Evolutionary conservation across 2,113 vertebrate species (phyloP), one percentile per base, ranked within the genome.

Genomic region (Calonectris borealis): DNA sequence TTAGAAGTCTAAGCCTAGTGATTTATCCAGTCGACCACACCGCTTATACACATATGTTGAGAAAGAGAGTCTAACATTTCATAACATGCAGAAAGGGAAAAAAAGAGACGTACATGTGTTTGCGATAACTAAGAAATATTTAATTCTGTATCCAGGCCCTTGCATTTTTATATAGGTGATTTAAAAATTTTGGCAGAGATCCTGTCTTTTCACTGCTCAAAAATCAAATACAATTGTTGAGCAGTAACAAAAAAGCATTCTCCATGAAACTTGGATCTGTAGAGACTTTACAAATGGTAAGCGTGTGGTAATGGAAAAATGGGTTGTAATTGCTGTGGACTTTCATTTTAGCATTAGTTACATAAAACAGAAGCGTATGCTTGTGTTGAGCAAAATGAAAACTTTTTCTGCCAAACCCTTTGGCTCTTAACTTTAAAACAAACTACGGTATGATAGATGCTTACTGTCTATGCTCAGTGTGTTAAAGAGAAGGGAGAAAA

Each of bases 371-470:
- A 96, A 97, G 91, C 1, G 0, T 54, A 44, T 13, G 36, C 32
- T 58, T 86, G 19, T 75, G 73, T 92, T 86, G 95, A 95, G 86
- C 95, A 96, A 94, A 96, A 93, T n/a, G 24, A 95, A 96, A 90
- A 25, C 40, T 31, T 86, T 72, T 77, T 83, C 84, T 95, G 92
- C 83, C 89, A 96, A 85, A 76, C 32, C 10, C 22, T 69, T 80
- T 92, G 83, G 82, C 62, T 97, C 77, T 94, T 95, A 70, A 90
- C 66, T 95, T 86, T 66, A 71, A 93, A 97, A 94, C 85, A 90
- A 96, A 84, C 57, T 78, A 29, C 64, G 90, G 61, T 36, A 62
- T 75, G 57, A 70, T 60, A 68, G 60, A 68, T 71, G 31, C n/a
- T 68, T 75, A 70, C n/a, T 70, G 32, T 65, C 46, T 38, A 10